Conservation (phyloP, 2,113 vertebrate species). For the Condylura cristata region DNA sequence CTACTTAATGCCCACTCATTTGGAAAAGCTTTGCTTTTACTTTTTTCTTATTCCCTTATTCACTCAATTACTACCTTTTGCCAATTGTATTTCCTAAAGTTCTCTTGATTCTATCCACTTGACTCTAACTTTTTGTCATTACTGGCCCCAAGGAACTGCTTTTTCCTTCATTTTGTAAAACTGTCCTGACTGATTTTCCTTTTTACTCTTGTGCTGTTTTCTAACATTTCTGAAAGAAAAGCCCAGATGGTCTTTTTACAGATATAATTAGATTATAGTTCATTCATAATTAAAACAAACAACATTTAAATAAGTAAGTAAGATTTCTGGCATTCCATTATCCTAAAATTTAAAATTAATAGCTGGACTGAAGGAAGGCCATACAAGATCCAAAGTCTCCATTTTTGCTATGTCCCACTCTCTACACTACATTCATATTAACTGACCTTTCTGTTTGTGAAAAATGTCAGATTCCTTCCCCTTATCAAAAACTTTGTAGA, state of each 20-base stretch:
- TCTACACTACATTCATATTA: neutral
- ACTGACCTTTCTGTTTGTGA: neutral
- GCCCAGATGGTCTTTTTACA: neutral
- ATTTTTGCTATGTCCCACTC: neutral
- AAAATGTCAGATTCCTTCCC: neutral
- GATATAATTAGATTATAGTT: neutral
- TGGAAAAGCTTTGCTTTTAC: neutral
- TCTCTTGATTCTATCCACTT: neutral
- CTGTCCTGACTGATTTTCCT: neutral
- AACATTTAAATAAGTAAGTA: constrained; percentile 4
- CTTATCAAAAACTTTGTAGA: neutral
- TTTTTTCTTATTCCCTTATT: neutral
- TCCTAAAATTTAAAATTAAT: constrained; percentile 29
- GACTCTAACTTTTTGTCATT: neutral
- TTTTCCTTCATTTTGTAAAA: neutral
- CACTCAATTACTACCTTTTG: neutral
- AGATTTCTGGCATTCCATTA: neutral
- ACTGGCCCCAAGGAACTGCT: neutral
- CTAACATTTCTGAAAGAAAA: neutral
- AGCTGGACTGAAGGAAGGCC: neutral
- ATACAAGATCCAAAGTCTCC: neutral
- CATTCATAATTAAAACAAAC: constrained; percentile 13
- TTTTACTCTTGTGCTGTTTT: neutral
- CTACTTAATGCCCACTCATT: constrained; percentile 11
- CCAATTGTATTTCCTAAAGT: constrained; percentile 42